These are phyloP conservation scores for Cebidichthys violaceus DNA, from an alignment of 2,113 vertebrate species.

Conservation along the genomic window DNA sequence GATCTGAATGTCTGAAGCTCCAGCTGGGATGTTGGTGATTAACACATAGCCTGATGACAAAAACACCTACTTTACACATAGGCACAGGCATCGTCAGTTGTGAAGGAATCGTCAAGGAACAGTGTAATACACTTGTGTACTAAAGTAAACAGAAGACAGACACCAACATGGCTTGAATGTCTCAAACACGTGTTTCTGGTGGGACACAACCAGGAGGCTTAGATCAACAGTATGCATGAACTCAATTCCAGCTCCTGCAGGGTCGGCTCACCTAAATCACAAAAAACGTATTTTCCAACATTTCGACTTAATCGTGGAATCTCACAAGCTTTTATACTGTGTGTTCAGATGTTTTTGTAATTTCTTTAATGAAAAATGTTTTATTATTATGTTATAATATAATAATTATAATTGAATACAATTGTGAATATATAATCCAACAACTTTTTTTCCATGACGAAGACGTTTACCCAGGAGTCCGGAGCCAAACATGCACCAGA, in stretches of 20 bases:
- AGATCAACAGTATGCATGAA: no score
- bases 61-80: constrained; percentile 29
- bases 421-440: background rate
- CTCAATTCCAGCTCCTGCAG: background rate
- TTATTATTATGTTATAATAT: no score
- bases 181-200: background rate
- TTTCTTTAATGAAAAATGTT: no score
- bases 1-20: constrained; percentile 91
- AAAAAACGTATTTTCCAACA: no score
- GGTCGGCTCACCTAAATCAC: no score
- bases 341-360: no score
- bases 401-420: no score
- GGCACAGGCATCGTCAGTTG: background rate
- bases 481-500: no score
- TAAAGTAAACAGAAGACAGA: background rate
- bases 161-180: background rate
- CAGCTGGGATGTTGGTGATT: constrained; percentile 89
- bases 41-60: constrained; percentile 86
- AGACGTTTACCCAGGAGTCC: background rate
- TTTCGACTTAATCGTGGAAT: background rate
- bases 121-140: background rate
- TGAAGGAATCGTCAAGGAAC: background rate
- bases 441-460: background rate
- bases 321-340: background rate
- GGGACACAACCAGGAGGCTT: background rate